Evolutionary conservation across 2,888 invertebrate genomes (phyloP), one percentile per base, ranked within the genome.

Genomic region (Dasysyrphus albostriatus): DNA sequence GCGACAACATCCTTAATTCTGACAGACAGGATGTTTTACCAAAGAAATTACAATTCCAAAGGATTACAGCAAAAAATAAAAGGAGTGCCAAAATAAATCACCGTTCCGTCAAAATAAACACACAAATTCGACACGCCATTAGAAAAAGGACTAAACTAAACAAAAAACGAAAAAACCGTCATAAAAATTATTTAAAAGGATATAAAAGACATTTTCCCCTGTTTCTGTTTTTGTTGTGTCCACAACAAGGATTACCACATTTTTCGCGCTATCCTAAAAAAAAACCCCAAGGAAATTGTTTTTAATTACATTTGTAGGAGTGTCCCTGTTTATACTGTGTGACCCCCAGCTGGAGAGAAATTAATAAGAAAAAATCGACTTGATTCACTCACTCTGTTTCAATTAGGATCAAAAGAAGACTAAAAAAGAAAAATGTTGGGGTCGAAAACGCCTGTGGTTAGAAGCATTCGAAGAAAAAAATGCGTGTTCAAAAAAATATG

Each of bases 331-430:
- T 24, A 24, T 24, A 24, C 3, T 3, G 29, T 44, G 24, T 54
- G 69, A 54, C 34, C 39, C 42, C 42, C 73, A 75, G 83, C 75
- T 34, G 75, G 87, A 54, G 74, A 51, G 65, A 72, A 72, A 82
- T 79, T 87, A 82, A 87, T 87, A 61, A 74, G 78, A 87, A 87
- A 70, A 42, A 78, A 83, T 39, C 72, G 59, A 59, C 83, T 61
- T 83, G 78, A 83, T 83, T 87, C 79, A 74, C 78, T 83, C 87
- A 75, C 83, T 87, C 83, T 87, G 78, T 87, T 87, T 87, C 87
- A 87, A 87, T 87, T 87, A 87, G 87, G 82, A 74, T 82, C 67
- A 75, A 63, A 65, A 49, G 19, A 49, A 63, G 24, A 74, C 16
- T n/a, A 32, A 51, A 47, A 65, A 63, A 32, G 29, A 44, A n/a